A percentile compares a stretch with the other conserved stretches of the same genome.
phyloP scores from a whole-genome alignment of 2,888 invertebrate genomes.

The Perizoma affinitatum region DNA sequence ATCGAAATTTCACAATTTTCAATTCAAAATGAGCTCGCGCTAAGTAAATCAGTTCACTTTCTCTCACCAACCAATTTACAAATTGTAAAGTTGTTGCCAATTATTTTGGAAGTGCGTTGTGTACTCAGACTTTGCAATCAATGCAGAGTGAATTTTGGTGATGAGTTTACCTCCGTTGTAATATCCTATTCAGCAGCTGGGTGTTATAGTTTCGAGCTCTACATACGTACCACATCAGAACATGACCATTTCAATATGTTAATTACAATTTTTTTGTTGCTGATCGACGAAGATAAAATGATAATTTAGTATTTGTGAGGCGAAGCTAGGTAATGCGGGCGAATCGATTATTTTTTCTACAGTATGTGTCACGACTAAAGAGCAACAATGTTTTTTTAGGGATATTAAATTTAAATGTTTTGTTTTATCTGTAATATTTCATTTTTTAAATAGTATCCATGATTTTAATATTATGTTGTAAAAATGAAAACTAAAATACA shows the following conservation, averaged over 20 bases:
- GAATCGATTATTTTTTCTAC: background rate
- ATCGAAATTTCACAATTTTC: conserved; percentile 61
- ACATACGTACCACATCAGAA: background rate
- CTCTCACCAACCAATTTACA: conserved; percentile 60
- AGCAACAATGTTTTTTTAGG: background rate
- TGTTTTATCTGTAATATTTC: too few species aligned
- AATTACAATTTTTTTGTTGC: conserved; percentile 7
- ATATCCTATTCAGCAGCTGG: background rate
- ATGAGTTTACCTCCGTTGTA: background rate
- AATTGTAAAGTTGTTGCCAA: conserved; percentile 42
- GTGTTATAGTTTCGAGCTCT: too few species aligned
- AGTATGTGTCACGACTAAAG: background rate
- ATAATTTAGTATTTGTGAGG: conserved; percentile 14
- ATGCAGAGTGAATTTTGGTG: conserved; percentile 1
- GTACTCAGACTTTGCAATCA: conserved; percentile 6
- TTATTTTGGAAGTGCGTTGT: conserved; percentile 42
- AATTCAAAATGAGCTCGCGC: conserved; percentile 56
- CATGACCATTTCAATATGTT: conserved; percentile 9
- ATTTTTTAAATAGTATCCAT: too few species aligned
- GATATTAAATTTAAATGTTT: background rate
- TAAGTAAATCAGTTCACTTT: conserved; percentile 66
- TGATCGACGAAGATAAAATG: conserved; percentile 10
- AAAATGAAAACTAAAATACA: too few species aligned
- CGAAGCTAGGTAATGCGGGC: conserved; percentile 9
- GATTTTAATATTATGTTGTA: too few species aligned